Conservation (phyloP, 2,888 invertebrate genomes). For the Eupithecia inturbata region DNA sequence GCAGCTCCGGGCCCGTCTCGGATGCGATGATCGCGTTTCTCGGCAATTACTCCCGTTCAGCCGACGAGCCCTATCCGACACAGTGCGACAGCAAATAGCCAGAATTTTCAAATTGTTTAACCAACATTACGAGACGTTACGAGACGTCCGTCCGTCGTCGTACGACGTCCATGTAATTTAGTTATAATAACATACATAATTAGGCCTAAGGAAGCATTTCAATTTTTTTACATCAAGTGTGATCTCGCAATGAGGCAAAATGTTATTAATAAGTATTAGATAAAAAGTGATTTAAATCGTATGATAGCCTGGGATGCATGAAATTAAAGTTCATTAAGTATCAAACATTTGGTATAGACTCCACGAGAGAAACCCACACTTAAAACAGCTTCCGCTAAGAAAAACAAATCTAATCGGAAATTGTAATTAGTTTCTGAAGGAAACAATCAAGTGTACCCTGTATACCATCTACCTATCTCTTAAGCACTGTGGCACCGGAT, state of each 20-base stretch:
- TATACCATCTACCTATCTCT: background rate
- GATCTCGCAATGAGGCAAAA: background rate
- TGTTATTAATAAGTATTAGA: background rate
- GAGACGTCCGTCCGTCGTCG: too few species aligned
- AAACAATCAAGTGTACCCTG: background rate
- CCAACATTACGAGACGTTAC: background rate
- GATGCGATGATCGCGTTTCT: slow-evolving; percentile 54
- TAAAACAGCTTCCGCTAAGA: background rate
- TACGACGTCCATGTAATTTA: background rate
- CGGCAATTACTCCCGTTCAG: slow-evolving; percentile 58
- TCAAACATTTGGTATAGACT: background rate
- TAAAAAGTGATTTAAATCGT: background rate
- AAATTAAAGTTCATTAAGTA: background rate
- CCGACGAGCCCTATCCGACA: slow-evolving; percentile 20
- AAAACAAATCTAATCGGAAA: background rate
- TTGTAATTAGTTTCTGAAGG: background rate
- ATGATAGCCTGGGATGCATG: background rate
- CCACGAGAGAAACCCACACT: too few species aligned
- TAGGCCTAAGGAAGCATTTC: background rate
- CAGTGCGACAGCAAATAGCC: slow-evolving; percentile 3
- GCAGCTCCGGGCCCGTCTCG: slow-evolving; percentile 26
- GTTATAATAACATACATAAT: background rate
- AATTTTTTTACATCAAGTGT: background rate
- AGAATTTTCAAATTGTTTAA: background rate
- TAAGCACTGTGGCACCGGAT: slow-evolving; percentile 21